Conservation (phyloP, 2,888 invertebrate species). For the Clanis bilineata region DNA sequence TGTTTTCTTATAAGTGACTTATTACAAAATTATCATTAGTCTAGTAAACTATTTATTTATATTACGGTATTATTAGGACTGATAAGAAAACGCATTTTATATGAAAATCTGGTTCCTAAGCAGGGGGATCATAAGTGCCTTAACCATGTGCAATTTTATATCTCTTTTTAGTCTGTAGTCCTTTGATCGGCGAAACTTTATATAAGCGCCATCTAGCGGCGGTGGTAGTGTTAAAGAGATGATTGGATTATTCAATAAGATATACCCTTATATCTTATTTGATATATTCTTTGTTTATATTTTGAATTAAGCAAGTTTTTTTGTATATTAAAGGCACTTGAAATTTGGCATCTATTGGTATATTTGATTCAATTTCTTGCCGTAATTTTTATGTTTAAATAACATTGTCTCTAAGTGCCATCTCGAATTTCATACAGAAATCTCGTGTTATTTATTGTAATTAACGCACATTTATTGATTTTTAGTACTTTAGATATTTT, state of each 20-base stretch:
- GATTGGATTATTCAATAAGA: conserved; percentile 29
- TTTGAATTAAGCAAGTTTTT: neutral
- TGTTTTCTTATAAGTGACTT: neutral
- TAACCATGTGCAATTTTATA: conserved; percentile 16
- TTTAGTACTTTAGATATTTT: conserved; percentile 39
- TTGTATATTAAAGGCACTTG: neutral
- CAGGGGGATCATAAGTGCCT: conserved; percentile 10
- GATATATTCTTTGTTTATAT: conserved; percentile 23
- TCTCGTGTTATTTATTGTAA: conserved; percentile 20
- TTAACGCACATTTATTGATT: conserved; percentile 26
- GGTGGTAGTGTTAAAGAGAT: conserved; percentile 3
- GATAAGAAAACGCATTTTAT: conserved; percentile 26
- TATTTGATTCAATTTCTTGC: conserved; percentile 5
- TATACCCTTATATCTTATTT: conserved; percentile 32
- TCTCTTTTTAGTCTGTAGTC: conserved; percentile 4
- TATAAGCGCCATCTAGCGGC: conserved; percentile 8
- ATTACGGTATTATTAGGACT: conserved; percentile 31
- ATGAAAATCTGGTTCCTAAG: conserved; percentile 13
- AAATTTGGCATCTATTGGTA: neutral
- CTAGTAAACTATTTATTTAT: conserved; percentile 28
- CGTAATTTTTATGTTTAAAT: conserved; percentile 1
- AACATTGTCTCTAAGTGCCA: conserved; percentile 27
- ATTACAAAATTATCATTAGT: conserved; percentile 17
- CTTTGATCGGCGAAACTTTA: neutral
- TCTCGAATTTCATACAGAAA: conserved; percentile 19